Percentiles rank a stretch among this genome's conserved stretches.
phyloP scores from a whole-genome alignment of 2,113 vertebrate species.

The Actenoides lindsayi region DNA sequence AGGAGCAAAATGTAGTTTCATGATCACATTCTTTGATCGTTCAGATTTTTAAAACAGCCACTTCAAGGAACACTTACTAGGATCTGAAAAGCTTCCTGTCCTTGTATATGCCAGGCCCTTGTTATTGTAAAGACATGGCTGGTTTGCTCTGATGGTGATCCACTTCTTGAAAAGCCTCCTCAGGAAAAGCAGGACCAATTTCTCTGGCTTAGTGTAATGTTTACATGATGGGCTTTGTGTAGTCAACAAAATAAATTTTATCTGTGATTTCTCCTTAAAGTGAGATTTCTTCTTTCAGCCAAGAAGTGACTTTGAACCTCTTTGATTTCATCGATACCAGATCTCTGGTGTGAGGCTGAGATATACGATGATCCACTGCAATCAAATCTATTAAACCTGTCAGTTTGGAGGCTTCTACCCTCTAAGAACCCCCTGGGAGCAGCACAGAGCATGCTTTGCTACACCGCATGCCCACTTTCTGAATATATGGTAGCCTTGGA shows the following conservation, averaged over 20 bases:
- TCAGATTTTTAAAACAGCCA: background rate
- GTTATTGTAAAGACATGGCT: background rate
- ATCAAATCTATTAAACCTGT: background rate
- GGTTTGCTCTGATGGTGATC: background rate
- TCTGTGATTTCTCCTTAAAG: background rate
- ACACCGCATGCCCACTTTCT: background rate
- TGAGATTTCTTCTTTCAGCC: background rate
- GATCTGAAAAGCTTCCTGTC: background rate
- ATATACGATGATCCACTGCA: background rate
- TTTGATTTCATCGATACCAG: background rate
- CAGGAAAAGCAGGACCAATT: background rate
- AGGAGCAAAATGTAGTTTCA: background rate
- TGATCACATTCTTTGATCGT: background rate
- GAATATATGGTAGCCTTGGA: background rate
- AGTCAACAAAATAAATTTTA: background rate
- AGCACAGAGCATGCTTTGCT: background rate
- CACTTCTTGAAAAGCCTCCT: background rate
- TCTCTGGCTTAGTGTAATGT: background rate
- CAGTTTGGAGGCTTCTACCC: background rate
- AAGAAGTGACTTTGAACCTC: background rate
- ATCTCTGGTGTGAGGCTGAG: background rate
- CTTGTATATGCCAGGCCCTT: background rate
- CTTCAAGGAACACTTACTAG: background rate
- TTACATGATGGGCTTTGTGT: background rate
- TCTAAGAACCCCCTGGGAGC: background rate